A percentile compares a stretch with the other conserved stretches of the same genome.
Evolutionary conservation across 2,113 vertebrate species (phyloP).

Genomic region (Urocitellus parryii): DNA sequence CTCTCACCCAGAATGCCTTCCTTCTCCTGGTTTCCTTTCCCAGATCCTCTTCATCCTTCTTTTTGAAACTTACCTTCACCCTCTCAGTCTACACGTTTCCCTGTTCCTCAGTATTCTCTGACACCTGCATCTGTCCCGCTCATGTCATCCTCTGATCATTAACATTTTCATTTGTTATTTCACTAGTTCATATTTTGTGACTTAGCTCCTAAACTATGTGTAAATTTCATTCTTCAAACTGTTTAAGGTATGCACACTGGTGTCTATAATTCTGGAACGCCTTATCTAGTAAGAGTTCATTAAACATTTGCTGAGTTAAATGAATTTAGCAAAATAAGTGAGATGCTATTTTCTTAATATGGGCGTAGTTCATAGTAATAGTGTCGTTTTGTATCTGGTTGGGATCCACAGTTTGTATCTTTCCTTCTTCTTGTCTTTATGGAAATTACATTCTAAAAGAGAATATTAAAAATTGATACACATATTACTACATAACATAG

Average conservation of each 20-base stretch:
- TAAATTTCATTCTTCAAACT: background rate
- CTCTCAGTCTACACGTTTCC: background rate
- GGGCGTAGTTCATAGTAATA: background rate
- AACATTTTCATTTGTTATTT: conserved; percentile 16
- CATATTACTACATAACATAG: background rate
- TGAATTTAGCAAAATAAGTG: conserved; percentile 50
- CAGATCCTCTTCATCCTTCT: background rate
- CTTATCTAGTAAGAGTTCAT: background rate
- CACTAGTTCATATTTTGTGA: background rate
- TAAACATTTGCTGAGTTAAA: conserved; percentile 31
- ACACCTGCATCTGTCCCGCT: background rate
- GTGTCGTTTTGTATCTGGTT: background rate
- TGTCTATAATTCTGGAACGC: background rate
- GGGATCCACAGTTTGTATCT: background rate
- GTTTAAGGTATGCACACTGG: background rate
- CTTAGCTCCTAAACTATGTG: background rate
- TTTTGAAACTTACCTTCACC: background rate
- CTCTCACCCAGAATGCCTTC: background rate
- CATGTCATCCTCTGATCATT: background rate
- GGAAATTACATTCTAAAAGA: background rate
- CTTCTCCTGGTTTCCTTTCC: background rate
- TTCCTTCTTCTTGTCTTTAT: background rate
- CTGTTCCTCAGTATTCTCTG: background rate
- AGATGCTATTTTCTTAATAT: conserved; percentile 16
- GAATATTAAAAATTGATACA: background rate